Evolutionary conservation across 2,888 invertebrate genomes (phyloP).

Genomic region (Zelleria hepariella): DNA sequence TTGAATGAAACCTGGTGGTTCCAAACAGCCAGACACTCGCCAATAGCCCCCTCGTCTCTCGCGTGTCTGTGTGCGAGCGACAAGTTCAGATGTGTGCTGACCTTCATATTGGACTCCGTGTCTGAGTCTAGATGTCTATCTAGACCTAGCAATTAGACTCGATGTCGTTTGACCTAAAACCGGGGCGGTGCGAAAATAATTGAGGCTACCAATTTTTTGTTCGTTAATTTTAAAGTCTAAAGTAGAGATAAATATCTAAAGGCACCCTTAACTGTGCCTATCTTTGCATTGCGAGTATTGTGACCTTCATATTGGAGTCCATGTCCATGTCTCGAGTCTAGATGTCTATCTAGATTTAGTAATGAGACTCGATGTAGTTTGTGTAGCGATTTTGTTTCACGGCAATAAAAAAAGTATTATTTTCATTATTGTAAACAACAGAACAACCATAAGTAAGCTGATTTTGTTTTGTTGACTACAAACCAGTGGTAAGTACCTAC

Average conservation of each 20-base stretch:
- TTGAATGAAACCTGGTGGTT: too few species aligned
- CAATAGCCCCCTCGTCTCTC: not conserved
- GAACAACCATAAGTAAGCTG: too few species aligned
- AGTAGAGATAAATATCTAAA: too few species aligned
- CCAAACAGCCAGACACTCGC: not conserved
- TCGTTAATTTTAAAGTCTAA: too few species aligned
- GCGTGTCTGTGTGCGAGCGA: not conserved
- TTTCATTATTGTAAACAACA: too few species aligned
- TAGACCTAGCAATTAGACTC: not conserved
- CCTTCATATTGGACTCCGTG: slow-evolving; percentile 1
- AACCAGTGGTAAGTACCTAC: too few species aligned
- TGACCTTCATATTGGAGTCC: slow-evolving; percentile 3
- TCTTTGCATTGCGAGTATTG: too few species aligned
- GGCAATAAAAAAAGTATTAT: too few species aligned
- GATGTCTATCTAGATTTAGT: not conserved
- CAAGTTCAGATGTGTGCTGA: not conserved
- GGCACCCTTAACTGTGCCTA: too few species aligned
- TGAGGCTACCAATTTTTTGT: not conserved
- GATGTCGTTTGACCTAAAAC: not conserved
- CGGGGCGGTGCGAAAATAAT: not conserved
- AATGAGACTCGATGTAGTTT: not conserved
- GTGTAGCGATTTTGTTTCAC: too few species aligned
- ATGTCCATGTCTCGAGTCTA: too few species aligned
- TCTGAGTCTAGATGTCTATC: not conserved
- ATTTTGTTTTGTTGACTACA: too few species aligned